Percentiles rank a stretch among this genome's conserved stretches.
These are phyloP conservation scores for Acrossocheilus wenchowensis DNA, from an alignment of 2,797 vertebrate genomes.

Conservation along the genomic window DNA sequence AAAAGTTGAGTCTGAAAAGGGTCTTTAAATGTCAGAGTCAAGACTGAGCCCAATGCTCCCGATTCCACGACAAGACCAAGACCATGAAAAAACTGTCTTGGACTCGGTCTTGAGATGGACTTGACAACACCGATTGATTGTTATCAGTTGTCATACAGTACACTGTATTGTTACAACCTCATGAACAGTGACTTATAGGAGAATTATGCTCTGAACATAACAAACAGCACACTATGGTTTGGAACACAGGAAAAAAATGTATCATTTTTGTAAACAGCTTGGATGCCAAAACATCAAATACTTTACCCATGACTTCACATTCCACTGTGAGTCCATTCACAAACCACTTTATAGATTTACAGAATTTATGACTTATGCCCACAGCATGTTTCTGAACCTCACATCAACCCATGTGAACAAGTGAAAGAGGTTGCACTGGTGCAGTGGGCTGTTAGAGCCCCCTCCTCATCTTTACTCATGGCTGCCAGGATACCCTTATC, in stretches of 20 bases:
- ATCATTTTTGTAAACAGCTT: constrained; percentile 50
- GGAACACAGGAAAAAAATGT: constrained; percentile 40
- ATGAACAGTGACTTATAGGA: constrained; percentile 21
- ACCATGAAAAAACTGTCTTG: not conserved
- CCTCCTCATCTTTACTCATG: constrained; percentile 5
- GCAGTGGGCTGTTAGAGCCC: constrained; percentile 9
- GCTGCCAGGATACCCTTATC: constrained; percentile 62
- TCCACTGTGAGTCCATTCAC: constrained; percentile 8
- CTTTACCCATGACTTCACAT: constrained; percentile 51
- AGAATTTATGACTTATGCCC: not conserved
- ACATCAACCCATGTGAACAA: constrained; percentile 9
- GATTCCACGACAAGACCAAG: not conserved
- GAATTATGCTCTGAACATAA: constrained; percentile 54
- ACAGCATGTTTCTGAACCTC: constrained; percentile 26
- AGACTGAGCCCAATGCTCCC: not conserved
- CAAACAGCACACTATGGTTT: constrained; percentile 51
- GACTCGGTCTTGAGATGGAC: not conserved
- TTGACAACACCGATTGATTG: constrained; percentile 30
- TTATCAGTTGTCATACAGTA: constrained; percentile 61
- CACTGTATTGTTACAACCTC: constrained; percentile 45
- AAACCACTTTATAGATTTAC: constrained; percentile 10
- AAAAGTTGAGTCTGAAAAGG: not conserved
- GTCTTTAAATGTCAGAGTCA: not conserved
- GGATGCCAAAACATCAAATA: constrained; percentile 54
- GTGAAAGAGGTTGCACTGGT: constrained; percentile 5